These are phyloP conservation scores for Albula glossodonta DNA, from an alignment of 2,113 vertebrate species.

Conservation along the genomic window DNA sequence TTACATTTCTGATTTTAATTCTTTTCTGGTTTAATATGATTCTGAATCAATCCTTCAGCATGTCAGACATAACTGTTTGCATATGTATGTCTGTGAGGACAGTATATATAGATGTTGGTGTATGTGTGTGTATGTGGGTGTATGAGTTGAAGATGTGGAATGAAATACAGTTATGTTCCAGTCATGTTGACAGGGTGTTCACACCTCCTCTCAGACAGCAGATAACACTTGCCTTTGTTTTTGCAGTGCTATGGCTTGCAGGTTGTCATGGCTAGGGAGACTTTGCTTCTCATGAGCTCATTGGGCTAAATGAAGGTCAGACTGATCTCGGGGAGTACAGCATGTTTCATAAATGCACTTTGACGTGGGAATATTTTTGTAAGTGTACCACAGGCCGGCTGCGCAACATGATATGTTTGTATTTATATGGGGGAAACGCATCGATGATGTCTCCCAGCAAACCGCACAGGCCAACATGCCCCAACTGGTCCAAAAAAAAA, in stretches of 20 bases:
- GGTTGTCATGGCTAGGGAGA: background rate
- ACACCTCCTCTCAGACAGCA: too few species aligned
- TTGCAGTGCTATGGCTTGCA: background rate
- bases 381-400: background rate
- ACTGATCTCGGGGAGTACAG: background rate
- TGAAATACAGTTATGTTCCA: too few species aligned
- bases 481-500: slow-evolving; percentile 4
- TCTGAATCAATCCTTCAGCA: too few species aligned
- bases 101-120: too few species aligned
- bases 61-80: too few species aligned
- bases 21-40: too few species aligned
- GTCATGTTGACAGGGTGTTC: too few species aligned
- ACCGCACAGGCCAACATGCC: background rate
- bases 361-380: background rate
- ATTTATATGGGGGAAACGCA: background rate
- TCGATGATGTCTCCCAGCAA: background rate
- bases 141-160: too few species aligned
- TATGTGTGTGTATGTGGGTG: too few species aligned
- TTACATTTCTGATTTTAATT: too few species aligned
- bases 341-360: background rate
- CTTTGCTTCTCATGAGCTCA: background rate
- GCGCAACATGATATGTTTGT: background rate
- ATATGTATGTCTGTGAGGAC: too few species aligned
- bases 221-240: background rate
- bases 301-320: background rate